These are phyloP conservation scores for Sphyrna mokarran DNA, from an alignment of 2,113 vertebrate genomes.

Conservation along the genomic window DNA sequence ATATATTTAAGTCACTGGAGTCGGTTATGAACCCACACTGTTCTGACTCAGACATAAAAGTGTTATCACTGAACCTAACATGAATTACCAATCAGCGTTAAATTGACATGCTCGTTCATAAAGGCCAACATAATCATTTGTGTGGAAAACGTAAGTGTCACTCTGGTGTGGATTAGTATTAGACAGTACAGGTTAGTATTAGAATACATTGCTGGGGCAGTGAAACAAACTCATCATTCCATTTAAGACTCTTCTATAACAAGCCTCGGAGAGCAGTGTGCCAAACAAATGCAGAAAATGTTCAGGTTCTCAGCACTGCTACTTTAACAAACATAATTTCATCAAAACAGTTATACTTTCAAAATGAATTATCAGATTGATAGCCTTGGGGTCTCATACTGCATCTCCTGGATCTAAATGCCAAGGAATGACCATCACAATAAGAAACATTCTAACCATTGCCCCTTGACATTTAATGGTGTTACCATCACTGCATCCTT, in stretches of 20 bases:
- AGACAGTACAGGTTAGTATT: no score
- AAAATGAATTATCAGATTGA: background rate
- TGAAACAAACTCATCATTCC: background rate
- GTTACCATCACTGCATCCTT: no score
- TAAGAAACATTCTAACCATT: no score
- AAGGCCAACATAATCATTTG: conserved; percentile 3
- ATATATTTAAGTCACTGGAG: background rate
- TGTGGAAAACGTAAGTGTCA: conserved; percentile 20
- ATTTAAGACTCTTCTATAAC: background rate
- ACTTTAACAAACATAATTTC: background rate
- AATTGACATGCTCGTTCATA: background rate
- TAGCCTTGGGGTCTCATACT: background rate
- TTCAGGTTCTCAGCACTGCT: background rate
- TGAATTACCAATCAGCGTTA: conserved; percentile 3
- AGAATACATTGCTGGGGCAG: background rate
- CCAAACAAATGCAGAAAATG: background rate
- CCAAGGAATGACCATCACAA: no score
- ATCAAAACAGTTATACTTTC: background rate
- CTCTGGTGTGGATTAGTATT: background rate
- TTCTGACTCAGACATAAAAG: background rate
- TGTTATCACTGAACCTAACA: background rate
- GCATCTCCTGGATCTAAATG: background rate
- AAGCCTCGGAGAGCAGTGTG: background rate
- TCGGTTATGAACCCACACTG: background rate
- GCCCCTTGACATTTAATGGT: no score